Base-by-base conservation (phyloP, 2,888 invertebrate species). In the Tachina grossa region DNA sequence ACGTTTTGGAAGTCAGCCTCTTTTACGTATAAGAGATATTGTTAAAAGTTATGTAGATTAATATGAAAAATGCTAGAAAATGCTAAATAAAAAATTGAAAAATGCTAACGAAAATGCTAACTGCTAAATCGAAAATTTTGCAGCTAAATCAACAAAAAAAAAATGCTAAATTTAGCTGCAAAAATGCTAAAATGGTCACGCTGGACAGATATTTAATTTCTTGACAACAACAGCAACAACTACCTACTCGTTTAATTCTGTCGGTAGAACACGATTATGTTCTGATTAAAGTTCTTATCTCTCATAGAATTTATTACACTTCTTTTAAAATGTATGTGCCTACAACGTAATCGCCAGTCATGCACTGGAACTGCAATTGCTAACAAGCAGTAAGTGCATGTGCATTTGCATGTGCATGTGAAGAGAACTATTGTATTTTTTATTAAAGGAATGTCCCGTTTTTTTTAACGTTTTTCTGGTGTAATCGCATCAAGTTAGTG, bases 301-400 rank as follows among this genome's bases (percentile, higher is more conserved):
- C 57, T 53, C 51, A 55, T 41, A 43, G 19, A 22, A n/a, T 16
- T 10, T 8, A 8, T n/a, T n/a, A n/a, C n/a, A 8, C 55, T 57
- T 13, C 19, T 13, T 57, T 22, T 22, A 8, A 31, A 31, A 31
- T 31, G 31, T 31, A 31, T 6, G 31, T 31, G 31, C 19, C 9
- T 45, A 47, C 43, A 31, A 47, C 45, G 16, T 47, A 49, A 19
- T 57, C 43, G 45, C 31, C 41, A 81, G 81, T 81, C 81, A 59
- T 74, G 74, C 81, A 74, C 10, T 53, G 59, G 66, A 74, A 57
- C 43, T 81, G 74, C 68, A 75, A 19, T 81, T 59, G 81, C 51
- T 49, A 75, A 45, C 69, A 71, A 55, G 16, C 31, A 31, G 31
- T 6, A 6, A 6, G 31, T 31, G 31, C 31, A 31, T 31, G 6